phyloP scores from a whole-genome alignment of 1,140 invertebrate species.

The Lasioglossum baleicum region DNA sequence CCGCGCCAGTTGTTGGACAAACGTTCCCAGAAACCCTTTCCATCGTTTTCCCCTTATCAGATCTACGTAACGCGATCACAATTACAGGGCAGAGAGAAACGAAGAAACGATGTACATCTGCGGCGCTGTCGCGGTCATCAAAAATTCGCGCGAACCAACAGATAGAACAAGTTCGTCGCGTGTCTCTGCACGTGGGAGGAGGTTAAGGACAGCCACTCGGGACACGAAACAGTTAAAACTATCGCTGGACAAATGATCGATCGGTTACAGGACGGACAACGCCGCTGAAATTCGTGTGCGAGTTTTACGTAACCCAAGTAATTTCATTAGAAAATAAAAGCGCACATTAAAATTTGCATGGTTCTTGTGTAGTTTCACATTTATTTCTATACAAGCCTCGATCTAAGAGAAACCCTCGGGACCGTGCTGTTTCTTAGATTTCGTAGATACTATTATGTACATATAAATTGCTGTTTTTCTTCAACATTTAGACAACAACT shows the following conservation, averaged over 20 bases:
- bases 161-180: conserved; percentile 28
- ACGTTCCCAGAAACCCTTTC: background rate
- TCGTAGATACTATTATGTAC: too few species aligned
- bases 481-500: too few species aligned
- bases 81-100: background rate
- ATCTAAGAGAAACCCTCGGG: too few species aligned
- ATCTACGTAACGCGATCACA: conserved; percentile 9
- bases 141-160: conserved; percentile 11
- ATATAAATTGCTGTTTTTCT: background rate
- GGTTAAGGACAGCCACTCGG: conserved; percentile 42
- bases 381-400: too few species aligned
- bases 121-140: background rate
- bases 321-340: background rate
- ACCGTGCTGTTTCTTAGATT: too few species aligned
- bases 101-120: background rate
- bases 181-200: conserved; percentile 26
- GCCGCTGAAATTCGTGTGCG: background rate
- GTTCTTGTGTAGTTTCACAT: too few species aligned
- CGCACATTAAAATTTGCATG: too few species aligned
- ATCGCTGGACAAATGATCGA: conserved; percentile 13
- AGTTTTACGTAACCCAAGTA: background rate
- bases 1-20: background rate
- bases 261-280: conserved; percentile 16
- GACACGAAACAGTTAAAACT: conserved; percentile 45
- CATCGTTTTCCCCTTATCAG: background rate